Conservation (phyloP, 2,797 vertebrate species). For the Botia kubotai region DNA sequence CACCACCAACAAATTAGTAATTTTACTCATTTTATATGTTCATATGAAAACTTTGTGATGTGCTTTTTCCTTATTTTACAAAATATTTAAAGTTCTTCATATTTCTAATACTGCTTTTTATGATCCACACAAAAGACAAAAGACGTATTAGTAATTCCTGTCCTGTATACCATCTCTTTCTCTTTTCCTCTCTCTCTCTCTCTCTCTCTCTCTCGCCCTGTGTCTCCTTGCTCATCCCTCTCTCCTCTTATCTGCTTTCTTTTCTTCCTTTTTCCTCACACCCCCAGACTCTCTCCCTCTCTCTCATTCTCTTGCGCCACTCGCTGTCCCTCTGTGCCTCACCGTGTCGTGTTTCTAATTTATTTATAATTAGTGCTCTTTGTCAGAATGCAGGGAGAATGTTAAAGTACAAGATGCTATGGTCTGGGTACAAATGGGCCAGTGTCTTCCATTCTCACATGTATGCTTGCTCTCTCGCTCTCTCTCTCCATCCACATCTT, state of each 20-base stretch:
- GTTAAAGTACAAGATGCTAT: conserved; percentile 81
- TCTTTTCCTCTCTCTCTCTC: conserved; percentile 16
- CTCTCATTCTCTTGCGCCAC: conserved; percentile 75
- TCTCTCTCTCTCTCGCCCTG: conserved; percentile 36
- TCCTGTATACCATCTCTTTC: conserved; percentile 60
- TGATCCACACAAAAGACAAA: conserved; percentile 32
- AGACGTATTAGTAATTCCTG: conserved; percentile 60
- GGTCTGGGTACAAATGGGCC: conserved; percentile 83
- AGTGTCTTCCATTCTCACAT: conserved; percentile 66
- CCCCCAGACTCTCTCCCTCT: conserved; percentile 70
- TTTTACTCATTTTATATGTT: too few relatives aligned
- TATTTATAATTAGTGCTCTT: conserved; percentile 88
- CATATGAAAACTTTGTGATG: neutral
- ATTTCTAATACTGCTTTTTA: conserved; percentile 23
- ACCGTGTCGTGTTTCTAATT: conserved; percentile 85
- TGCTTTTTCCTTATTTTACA: neutral
- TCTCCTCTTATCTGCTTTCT: conserved; percentile 60
- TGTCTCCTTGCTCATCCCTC: conserved; percentile 61
- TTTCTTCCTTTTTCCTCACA: conserved; percentile 69
- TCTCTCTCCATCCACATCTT: conserved; percentile 70
- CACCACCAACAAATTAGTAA: neutral
- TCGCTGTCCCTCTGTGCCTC: conserved; percentile 79
- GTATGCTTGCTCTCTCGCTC: conserved; percentile 40
- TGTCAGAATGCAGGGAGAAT: conserved; percentile 83
- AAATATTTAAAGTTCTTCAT: neutral